Base-by-base conservation (phyloP, 2,113 vertebrate genomes). In the Lophochroa leadbeateri region DNA sequence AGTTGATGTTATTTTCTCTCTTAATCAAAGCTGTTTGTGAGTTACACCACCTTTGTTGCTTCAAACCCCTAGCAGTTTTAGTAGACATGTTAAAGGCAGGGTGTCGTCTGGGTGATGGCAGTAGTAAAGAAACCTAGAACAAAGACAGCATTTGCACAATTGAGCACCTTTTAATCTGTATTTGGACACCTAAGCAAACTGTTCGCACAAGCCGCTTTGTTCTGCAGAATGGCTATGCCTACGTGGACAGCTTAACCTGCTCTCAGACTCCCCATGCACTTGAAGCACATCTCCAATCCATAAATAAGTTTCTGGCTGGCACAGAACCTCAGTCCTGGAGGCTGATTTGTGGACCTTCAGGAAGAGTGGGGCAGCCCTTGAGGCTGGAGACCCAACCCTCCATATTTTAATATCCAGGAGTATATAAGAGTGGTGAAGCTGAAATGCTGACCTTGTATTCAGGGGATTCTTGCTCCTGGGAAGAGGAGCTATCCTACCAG, bases 301-400 rank as follows among this genome's bases (percentile, higher is more conserved):
- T 53, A 75, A 84, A 84, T 58, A 80, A 69, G 31, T 5, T 52
- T 81, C 55, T 17, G 6, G 1, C 72, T 86, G 81, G 69, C 7
- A 0, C 46, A 28, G 24, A 81, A 41, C 72, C 55, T 58, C 39
- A 33, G n/a, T 49, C 28, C 58, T 67, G 70, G n/a, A 6, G 63
- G 18, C 35, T 95, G 77, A 92, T 91, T 86, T 52, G 91, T 65
- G 76, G n/a, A 64, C 21, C 24, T 86, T 33, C 65, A 24, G 68
- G 31, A 86, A 37, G 23, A 53, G 53, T 0, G 0, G 35, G 37
- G 46, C 49, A 69, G 35, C 46, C 72, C 63, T 44, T 0, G 1
- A 74, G 49, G 43, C 80, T 0, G 0, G 31, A 72, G 49, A 29
- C 16, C 52, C 28, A 17, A 10, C 49, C 8, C 58, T 89, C 50